These are phyloP conservation scores for Oncorhynchus nerka DNA, from an alignment of 2,113 vertebrate genomes.

Conservation along the genomic window DNA sequence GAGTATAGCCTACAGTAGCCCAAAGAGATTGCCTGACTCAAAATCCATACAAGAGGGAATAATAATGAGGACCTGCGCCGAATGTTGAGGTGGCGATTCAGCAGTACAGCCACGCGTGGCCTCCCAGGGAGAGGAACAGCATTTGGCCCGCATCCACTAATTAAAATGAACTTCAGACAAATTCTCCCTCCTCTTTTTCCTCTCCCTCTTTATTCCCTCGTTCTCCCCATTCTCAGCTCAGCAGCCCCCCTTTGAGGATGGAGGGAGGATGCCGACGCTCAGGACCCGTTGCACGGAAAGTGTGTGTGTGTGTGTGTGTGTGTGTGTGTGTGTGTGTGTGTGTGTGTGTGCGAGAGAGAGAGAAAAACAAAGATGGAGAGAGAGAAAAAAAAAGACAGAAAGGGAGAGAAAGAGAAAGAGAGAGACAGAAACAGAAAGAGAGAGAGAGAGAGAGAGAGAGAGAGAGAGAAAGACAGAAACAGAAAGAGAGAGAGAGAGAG, in stretches of 20 bases:
- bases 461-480: no score
- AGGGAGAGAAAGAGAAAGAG: no score
- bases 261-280: constrained; percentile 2
- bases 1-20: no score
- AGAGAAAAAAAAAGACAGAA: no score
- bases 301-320: no score
- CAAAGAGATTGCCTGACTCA: constrained; percentile 22
- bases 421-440: fast-evolving
- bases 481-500: fast-evolving
- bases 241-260: constrained; percentile 50
- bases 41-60: constrained; percentile 16
- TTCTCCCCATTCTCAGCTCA: constrained; percentile 37
- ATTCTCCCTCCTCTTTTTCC: not conserved
- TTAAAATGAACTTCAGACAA: constrained; percentile 37
- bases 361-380: no score
- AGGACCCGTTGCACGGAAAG: not conserved
- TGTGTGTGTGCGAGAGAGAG: no score
- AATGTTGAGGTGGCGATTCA: constrained; percentile 18
- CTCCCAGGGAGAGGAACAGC: constrained; percentile 3
- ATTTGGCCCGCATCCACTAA: constrained; percentile 30
- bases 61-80: constrained; percentile 17
- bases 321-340: no score
- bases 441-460: no score
- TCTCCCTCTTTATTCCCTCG: not conserved
- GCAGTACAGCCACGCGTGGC: not conserved